These are phyloP conservation scores for Polyergus mexicanus DNA, from an alignment of 1,140 invertebrate species.

Conservation along the genomic window DNA sequence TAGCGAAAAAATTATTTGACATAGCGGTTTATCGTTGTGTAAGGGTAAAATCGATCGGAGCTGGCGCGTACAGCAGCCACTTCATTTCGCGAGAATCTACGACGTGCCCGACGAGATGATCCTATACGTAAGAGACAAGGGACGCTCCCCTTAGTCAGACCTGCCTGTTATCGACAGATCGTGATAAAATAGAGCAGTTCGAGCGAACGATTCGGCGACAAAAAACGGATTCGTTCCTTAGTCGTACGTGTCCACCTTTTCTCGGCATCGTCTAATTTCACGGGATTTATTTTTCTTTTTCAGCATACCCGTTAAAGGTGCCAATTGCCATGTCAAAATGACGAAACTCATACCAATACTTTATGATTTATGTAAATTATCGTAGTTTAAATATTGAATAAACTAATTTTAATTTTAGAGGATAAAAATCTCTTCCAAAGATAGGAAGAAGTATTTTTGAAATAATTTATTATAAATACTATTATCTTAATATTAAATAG, in stretches of 20 bases:
- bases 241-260: slow-evolving; percentile 22
- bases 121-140: slow-evolving; percentile 43
- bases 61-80: slow-evolving; percentile 10
- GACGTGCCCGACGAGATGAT: slow-evolving; percentile 54
- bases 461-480: background rate
- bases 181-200: slow-evolving; percentile 71
- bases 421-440: background rate
- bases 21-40: background rate
- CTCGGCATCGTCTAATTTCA: slow-evolving; percentile 51
- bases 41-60: slow-evolving; percentile 12
- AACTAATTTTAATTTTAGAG: background rate
- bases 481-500: background rate
- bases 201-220: slow-evolving; percentile 31
- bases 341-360: background rate
- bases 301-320: slow-evolving; percentile 1
- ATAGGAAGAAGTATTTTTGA: background rate
- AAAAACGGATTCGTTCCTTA: slow-evolving; percentile 46
- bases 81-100: slow-evolving; percentile 43
- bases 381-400: background rate
- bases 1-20: slow-evolving; percentile 6
- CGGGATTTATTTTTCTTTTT: slow-evolving; percentile 49
- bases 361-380: background rate
- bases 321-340: slow-evolving; percentile 24
- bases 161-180: slow-evolving; percentile 73
- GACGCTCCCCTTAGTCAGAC: slow-evolving; percentile 58